These are phyloP conservation scores for Ctenoplectra terminalis DNA, from an alignment of 1,140 invertebrate species.

Conservation along the genomic window DNA sequence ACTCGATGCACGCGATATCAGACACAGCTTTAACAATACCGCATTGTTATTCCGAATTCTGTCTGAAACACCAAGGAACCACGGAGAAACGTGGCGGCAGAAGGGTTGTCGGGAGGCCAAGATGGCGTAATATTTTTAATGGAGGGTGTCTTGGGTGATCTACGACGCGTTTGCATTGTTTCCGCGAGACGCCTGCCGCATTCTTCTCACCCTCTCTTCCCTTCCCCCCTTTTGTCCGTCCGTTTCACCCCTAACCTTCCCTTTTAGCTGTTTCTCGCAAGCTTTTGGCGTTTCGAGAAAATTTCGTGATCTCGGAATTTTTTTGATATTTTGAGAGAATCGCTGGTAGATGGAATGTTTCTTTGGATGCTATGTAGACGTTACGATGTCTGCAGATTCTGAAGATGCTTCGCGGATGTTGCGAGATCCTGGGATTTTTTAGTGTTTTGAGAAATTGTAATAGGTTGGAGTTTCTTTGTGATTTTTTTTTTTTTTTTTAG, in stretches of 20 bases:
- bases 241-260: not conserved
- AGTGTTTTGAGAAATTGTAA: no score
- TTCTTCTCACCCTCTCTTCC: slow-evolving; percentile 18
- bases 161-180: slow-evolving; percentile 66
- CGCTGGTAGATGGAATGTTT: no score
- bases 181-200: slow-evolving; percentile 51
- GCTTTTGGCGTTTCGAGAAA: no score
- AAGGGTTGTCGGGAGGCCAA: slow-evolving; percentile 47
- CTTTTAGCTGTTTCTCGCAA: no score
- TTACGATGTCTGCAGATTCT: no score
- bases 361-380: no score
- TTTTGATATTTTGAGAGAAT: no score
- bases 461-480: no score
- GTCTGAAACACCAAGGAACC: slow-evolving; percentile 10
- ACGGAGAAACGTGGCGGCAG: not conserved
- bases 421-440: no score
- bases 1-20: slow-evolving; percentile 33
- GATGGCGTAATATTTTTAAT: slow-evolving; percentile 74
- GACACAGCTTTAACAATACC: slow-evolving; percentile 58
- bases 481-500: no score
- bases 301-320: not conserved
- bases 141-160: slow-evolving; percentile 67
- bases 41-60: slow-evolving; percentile 63
- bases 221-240: not conserved
- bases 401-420: no score